A percentile compares a stretch with the other conserved stretches of the same genome.
Conservation (phyloP, 2,797 vertebrate species). For the Poecilia velifera region DNA sequence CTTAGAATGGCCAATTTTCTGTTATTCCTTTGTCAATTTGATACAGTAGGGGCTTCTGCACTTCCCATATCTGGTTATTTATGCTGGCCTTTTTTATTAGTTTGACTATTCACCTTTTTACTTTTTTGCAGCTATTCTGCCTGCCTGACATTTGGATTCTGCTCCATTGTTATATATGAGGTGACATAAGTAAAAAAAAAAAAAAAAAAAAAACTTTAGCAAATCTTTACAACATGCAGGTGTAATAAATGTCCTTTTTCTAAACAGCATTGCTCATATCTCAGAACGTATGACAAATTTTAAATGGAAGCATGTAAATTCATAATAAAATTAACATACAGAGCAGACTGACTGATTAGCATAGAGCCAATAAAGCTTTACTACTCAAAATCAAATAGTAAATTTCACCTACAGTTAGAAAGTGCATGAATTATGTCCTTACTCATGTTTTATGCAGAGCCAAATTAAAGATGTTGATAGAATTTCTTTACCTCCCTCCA, state of each 20-base stretch:
- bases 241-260: neutral
- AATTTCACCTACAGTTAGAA: neutral
- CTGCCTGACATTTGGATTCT: no score
- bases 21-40: no score
- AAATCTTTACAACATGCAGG: neutral
- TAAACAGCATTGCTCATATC: neutral
- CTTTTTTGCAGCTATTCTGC: neutral
- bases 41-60: no score
- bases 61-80: neutral
- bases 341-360: neutral
- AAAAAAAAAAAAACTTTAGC: neutral
- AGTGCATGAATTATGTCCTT: neutral
- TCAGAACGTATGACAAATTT: neutral
- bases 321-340: neutral
- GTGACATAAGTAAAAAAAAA: no score
- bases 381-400: neutral
- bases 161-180: neutral
- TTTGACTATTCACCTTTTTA: neutral
- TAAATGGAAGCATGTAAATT: neutral
- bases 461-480: constrained; percentile 41
- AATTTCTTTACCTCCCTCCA: constrained; percentile 21
- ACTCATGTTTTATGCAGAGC: constrained; percentile 12
- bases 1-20: no score
- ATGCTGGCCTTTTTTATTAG: neutral
- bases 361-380: neutral